Percentiles rank a stretch among this genome's conserved stretches.
These are phyloP conservation scores for Phengaris alcon DNA, from an alignment of 2,888 invertebrate species.

Conservation along the genomic window DNA sequence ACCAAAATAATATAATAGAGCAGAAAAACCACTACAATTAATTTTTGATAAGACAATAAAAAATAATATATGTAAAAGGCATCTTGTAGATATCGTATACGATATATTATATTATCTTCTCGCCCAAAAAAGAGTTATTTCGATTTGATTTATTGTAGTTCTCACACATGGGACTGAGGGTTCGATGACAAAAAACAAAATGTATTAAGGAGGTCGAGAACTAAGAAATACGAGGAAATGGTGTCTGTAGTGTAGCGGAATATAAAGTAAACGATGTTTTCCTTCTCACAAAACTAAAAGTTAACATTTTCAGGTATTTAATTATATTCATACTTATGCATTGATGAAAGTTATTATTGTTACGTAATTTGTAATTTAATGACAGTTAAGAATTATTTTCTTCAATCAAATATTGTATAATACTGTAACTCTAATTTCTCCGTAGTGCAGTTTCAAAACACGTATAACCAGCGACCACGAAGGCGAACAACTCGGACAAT, in stretches of 20 bases:
- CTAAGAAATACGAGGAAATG: constrained; percentile 45
- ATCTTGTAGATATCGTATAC: constrained; percentile 28
- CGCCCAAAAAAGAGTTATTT: constrained; percentile 70
- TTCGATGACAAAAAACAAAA: constrained; percentile 65
- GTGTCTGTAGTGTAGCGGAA: not conserved
- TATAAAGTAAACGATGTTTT: constrained; percentile 8
- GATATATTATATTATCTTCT: constrained; percentile 50
- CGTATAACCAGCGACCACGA: too few species aligned
- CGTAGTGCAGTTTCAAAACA: too few species aligned
- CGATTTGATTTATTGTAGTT: constrained; percentile 72
- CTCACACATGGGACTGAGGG: constrained; percentile 68
- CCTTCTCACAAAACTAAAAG: not conserved
- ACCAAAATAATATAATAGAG: not conserved
- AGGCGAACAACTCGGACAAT: too few species aligned
- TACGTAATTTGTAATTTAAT: too few species aligned
- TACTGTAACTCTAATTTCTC: too few species aligned
- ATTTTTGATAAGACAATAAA: not conserved
- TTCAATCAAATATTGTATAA: too few species aligned
- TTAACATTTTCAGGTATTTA: not conserved
- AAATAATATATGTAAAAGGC: not conserved
- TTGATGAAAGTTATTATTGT: too few species aligned
- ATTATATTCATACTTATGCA: not conserved
- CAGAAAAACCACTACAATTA: not conserved
- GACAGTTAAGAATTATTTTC: too few species aligned
- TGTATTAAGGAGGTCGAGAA: constrained; percentile 61